Evolutionary conservation across 2,888 invertebrate species (phyloP), one percentile per base, ranked within the genome.

Genomic region (Andricus curvator): DNA sequence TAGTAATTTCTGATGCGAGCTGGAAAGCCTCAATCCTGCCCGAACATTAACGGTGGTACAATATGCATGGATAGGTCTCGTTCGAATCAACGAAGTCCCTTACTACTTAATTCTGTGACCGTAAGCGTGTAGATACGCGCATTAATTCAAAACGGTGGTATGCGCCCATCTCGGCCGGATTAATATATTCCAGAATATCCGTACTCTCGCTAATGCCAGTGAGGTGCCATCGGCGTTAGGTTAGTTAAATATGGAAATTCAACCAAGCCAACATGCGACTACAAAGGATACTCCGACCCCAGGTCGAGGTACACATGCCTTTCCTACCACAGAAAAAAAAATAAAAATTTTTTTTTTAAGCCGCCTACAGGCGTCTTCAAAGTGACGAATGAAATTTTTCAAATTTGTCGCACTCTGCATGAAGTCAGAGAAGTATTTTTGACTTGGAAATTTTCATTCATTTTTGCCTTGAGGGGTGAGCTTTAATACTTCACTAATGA

Each of bases 221-320:
- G 83, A 85, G 84, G 77, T 83, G 84, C 80, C 83, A 74, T 78
- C 80, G 81, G 83, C 83, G 86, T 86, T 85, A 86, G 86, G 87
- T 88, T 90, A 88, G 89, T 90, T 90, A 90, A 91, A 89, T 90
- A 90, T 90, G 90, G 88, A 90, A 91, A 91, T 91, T 89, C 74
- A 13, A 13, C 56, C 74, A 74, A 56, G 56, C 56, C 74, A 48
- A 37, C 41, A 41, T 22, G 17, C 67, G 48, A 44, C 48, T 74
- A 74, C 74, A 74, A 74, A 74, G 74, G 74, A 51, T 20, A 74
- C 33, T 56, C n/a, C 56, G 33, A 74, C 56, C 33, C 15, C 37
- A n/a, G 56, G 20, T 74, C 56, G 56, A 56, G 37, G 56, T 74
- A 37, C 56, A 29, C 33, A 25, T 41, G 1, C 41, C 67, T 41